Percentiles rank a stretch among this genome's conserved stretches.
Conservation (phyloP, 2,797 vertebrate genomes). For the Aselliscus stoliczkanus region DNA sequence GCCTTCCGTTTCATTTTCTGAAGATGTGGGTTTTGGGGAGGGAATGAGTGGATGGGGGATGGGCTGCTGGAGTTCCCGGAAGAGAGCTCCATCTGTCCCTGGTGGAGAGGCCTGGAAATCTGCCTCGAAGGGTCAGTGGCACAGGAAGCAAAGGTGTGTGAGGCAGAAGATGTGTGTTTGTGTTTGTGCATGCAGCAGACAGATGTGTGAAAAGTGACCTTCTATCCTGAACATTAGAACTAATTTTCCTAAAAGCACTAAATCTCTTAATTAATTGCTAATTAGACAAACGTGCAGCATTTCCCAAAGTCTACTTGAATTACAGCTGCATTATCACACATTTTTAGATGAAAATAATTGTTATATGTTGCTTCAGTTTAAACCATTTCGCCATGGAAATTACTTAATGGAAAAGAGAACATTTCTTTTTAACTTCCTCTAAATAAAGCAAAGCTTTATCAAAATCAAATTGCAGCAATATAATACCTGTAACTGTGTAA, state of each 20-base stretch:
- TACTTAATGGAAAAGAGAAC: background rate
- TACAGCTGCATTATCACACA: background rate
- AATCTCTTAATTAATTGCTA: background rate
- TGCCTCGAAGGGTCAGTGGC: background rate
- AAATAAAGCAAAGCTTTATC: background rate
- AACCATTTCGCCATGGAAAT: constrained; percentile 34
- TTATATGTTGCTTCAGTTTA: constrained; percentile 27
- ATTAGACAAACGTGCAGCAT: background rate
- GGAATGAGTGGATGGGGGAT: too few relatives aligned
- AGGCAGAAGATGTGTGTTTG: background rate
- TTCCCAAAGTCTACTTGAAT: background rate
- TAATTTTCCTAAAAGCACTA: background rate
- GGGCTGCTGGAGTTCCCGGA: background rate
- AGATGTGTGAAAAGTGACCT: background rate
- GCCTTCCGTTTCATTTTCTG: background rate
- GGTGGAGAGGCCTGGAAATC: background rate
- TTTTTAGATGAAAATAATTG: constrained; percentile 13
- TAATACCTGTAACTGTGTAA: background rate
- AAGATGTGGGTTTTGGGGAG: background rate
- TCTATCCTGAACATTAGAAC: background rate
- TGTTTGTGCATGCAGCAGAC: background rate
- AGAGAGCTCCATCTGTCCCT: background rate
- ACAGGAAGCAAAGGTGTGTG: background rate
- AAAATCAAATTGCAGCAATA: background rate
- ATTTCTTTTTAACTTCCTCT: background rate